Conservation (phyloP, 2,113 vertebrate genomes). For the Nycticebus coucang region DNA sequence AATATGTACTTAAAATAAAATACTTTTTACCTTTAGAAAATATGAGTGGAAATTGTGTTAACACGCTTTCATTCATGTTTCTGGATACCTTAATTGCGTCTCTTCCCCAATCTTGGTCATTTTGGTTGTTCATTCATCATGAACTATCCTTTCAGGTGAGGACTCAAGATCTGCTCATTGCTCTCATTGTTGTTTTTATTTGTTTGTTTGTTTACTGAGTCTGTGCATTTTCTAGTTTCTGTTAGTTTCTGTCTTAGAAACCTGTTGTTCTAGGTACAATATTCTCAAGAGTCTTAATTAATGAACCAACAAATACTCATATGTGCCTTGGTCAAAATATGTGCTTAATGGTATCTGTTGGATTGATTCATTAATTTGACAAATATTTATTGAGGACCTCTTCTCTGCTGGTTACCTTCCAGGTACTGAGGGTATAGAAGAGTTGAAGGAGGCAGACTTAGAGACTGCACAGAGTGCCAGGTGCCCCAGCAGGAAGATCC, state of each 20-base stretch:
- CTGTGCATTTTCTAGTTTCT: not conserved
- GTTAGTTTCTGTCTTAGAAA: not conserved
- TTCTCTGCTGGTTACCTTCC: not conserved
- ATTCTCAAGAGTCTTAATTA: not conserved
- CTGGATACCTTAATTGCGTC: not conserved
- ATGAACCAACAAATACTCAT: not conserved
- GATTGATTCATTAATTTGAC: not conserved
- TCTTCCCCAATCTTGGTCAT: not conserved
- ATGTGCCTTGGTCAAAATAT: not conserved
- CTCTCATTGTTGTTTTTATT: not conserved
- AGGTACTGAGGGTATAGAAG: not conserved
- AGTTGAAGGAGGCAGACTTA: not conserved
- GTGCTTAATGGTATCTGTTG: not conserved
- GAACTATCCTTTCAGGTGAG: not conserved
- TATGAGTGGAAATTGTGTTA: not conserved
- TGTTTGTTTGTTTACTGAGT: not conserved
- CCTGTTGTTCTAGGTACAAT: not conserved
- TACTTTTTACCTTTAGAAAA: not conserved
- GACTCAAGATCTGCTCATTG: not conserved
- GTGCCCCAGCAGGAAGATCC: not conserved
- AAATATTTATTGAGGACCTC: not conserved
- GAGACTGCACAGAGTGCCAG: not conserved
- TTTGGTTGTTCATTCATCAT: not conserved
- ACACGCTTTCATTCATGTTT: not conserved
- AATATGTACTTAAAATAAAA: constrained; percentile 3